Base-by-base conservation (phyloP, 2,797 vertebrate species). In the Chloroceryle amazona region DNA sequence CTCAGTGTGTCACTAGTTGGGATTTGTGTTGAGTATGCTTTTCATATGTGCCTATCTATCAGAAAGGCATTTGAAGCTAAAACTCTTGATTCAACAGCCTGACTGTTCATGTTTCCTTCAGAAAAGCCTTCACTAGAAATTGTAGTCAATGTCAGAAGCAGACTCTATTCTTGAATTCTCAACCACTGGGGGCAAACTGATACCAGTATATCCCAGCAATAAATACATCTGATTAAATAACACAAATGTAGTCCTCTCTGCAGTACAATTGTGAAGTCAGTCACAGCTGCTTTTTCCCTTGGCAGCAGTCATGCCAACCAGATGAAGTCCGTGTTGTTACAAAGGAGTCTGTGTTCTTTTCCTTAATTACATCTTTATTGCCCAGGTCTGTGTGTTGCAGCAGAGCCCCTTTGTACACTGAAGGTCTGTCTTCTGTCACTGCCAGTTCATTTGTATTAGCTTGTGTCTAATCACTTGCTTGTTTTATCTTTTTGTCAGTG, bases 351-450 rank as follows among this genome's bases (percentile, higher is more conserved):
- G 46, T 96, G 89, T 89, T 94, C 78, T 87, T 93, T 88, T 91
- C 71, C 75, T 83, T 96, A 95, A 95, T 96, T 87, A 57, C 79
- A 58, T 95, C 91, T 87, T 95, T 91, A 75, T 66, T 95, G 86
- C 81, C 46, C 89, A 96, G 92, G 92, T 94, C 90, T 71, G 44
- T 39, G 57, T 87, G 49, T 52, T 91, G 65, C 74, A 63, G 93
- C 92, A 90, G 89, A 94, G 60, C 84, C 31, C 23, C 49, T 93
- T 74, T 81, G 57, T 78, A 14, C 0, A 0, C 79, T 71, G 76
- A 55, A 87, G 35, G 52, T 87, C 94, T 96, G 95, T 76, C 68
- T 94, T 94, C 57, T 91, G 74, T 95, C 91, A 74, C 57, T 92
- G 79, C 67, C 52, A 87, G 92, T 46, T 96, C 61, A 49, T 87